These are phyloP conservation scores for Erannis defoliaria DNA, from an alignment of 2,888 invertebrate species.

Conservation along the genomic window DNA sequence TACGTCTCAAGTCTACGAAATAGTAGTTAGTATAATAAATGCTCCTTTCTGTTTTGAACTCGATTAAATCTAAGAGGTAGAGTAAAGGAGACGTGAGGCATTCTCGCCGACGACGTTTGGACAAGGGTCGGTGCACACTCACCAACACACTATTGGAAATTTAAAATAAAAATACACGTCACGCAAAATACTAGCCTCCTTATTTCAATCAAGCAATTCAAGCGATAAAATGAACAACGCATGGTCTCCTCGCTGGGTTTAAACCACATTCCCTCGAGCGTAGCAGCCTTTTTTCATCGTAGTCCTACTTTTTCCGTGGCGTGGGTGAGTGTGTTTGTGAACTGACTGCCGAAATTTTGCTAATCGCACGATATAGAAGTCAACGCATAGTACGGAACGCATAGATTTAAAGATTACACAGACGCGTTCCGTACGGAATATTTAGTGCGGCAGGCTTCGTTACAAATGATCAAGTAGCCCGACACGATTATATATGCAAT, in stretches of 20 bases:
- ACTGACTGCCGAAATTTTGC: slow-evolving; percentile 12
- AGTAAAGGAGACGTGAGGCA: slow-evolving; percentile 48
- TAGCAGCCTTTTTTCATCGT: neutral
- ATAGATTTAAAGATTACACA: neutral
- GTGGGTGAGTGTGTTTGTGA: neutral
- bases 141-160: neutral
- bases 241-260: neutral
- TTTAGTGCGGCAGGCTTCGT: neutral
- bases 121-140: slow-evolving; percentile 5
- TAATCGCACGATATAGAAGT: slow-evolving; percentile 8
- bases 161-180: neutral
- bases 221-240: too few relatives aligned
- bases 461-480: neutral
- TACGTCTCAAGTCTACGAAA: slow-evolving; percentile 60
- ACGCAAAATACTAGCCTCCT: too few relatives aligned
- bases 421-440: neutral
- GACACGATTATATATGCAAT: neutral
- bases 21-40: slow-evolving; percentile 68
- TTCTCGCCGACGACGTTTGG: slow-evolving; percentile 31
- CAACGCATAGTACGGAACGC: slow-evolving; percentile 2
- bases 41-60: slow-evolving; percentile 59
- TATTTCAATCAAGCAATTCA: too few relatives aligned
- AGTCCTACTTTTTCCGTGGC: neutral
- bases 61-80: slow-evolving; percentile 66
- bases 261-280: neutral